These are phyloP conservation scores for Heliconius erato DNA, from an alignment of 2,888 invertebrate genomes.

Conservation along the genomic window DNA sequence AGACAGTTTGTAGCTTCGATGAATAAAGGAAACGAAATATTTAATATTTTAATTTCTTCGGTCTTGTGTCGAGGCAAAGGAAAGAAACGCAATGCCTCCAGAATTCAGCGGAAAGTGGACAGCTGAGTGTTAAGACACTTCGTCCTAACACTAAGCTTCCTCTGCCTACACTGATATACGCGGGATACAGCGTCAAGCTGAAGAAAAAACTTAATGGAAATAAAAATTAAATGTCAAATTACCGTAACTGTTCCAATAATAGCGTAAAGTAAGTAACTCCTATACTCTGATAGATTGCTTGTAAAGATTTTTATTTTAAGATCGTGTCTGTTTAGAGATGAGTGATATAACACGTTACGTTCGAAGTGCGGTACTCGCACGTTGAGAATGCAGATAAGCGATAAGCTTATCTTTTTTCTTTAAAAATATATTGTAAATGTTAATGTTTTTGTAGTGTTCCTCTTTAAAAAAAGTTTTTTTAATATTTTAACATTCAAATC, in stretches of 20 bases:
- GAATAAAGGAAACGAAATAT: no score
- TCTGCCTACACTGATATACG: no score
- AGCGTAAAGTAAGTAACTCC: background rate
- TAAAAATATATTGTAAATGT: background rate
- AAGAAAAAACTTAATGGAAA: no score
- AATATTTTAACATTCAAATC: no score
- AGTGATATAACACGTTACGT: slow-evolving; percentile 39
- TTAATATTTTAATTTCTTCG: no score
- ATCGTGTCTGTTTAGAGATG: slow-evolving; percentile 40
- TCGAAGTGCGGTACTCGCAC: slow-evolving; percentile 19
- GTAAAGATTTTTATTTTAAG: slow-evolving; percentile 29
- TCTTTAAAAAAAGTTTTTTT: background rate
- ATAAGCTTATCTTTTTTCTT: background rate
- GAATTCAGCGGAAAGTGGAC: no score
- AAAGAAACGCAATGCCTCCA: no score
- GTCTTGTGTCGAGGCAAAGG: no score
- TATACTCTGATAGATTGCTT: background rate
- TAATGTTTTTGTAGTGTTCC: background rate
- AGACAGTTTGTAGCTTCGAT: no score
- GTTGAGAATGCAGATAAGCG: slow-evolving; percentile 24
- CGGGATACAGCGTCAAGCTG: no score
- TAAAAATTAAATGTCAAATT: background rate
- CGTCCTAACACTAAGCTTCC: no score
- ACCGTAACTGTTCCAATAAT: background rate
- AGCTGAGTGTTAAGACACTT: no score